Evolutionary conservation across 2,888 invertebrate species (phyloP).

Genomic region (Athalia circularis): DNA sequence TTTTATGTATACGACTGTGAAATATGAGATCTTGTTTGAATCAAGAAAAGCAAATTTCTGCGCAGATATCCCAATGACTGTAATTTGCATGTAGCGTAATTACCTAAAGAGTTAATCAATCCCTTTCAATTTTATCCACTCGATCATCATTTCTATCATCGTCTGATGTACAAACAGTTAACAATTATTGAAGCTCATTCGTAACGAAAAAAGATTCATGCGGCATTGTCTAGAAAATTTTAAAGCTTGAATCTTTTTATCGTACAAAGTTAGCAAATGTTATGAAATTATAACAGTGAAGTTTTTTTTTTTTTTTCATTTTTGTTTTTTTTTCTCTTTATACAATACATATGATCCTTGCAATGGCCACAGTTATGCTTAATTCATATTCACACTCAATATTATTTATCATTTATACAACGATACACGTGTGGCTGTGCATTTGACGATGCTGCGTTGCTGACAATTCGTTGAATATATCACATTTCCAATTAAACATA

Average conservation of each 20-base stretch:
- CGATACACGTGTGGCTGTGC: neutral
- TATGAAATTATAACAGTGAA: constrained; percentile 26
- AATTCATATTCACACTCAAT: constrained; percentile 32
- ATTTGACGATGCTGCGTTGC: constrained; percentile 24
- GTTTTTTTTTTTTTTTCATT: neutral
- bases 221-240: constrained; percentile 8
- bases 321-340: neutral
- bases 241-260: constrained; percentile 18
- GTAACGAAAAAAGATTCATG: constrained; percentile 9
- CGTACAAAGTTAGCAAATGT: constrained; percentile 14
- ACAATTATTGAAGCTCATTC: constrained; percentile 21
- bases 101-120: neutral
- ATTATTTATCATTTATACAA: constrained; percentile 38
- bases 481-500: constrained; percentile 32
- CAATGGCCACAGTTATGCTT: constrained; percentile 10
- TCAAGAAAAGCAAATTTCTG: constrained; percentile 22
- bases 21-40: neutral
- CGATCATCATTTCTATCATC: neutral
- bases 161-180: constrained; percentile 19
- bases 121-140: constrained; percentile 11
- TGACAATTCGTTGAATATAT: constrained; percentile 44
- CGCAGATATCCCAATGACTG: constrained; percentile 10
- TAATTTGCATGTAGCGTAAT: constrained; percentile 5
- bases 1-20: neutral
- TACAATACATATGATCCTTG: constrained; percentile 33